Base-by-base conservation (phyloP, 2,888 invertebrate genomes). In the Ichneumoninae sp. region DNA sequence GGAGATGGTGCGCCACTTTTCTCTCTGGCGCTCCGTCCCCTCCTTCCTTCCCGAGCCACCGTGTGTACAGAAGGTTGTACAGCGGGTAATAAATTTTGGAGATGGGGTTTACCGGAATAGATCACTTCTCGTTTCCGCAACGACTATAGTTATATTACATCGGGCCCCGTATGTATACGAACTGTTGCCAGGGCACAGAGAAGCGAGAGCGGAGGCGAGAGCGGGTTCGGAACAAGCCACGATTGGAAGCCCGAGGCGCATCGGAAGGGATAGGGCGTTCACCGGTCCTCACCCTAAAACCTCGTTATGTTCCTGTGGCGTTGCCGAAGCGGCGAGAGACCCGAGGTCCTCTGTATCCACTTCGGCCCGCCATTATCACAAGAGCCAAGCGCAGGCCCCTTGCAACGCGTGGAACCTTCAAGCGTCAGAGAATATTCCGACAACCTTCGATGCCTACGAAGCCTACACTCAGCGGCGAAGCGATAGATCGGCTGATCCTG, bases 51-150 rank as follows among this genome's bases (percentile, higher is more conserved):
- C 52, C 50, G 50, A 40, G 50, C 62, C 19, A 83, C 74, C 40
- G 62, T 33, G 77, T 60, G 68, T 69, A 71, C 62, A 69, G 50
- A 75, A 69, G 78, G 82, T 47, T 75, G 70, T 66, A 71, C 71
- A 62, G 26, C 57, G 19, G 71, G 66, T 66, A 52, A 83, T 83
- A 80, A 80, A 80, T 83, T 76, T 76, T 40, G 33, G 71, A 76
- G 76, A 80, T 76, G 76, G 72, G 78, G 52, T 77, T 77, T 68
- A 72, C 68, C 68, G 76, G 68, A 77, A 76, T 83, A 68, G 66
- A 83, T 83, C 68, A 72, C 80, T 71, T 62, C 66, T 47, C 66
- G 65, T 50, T 83, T 77, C 40, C 66, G 36, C 47, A 72, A 76
- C 70, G 57, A 52, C 54, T 76, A 69, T 40, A 65, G 60, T 40